Percentiles rank a stretch among this genome's conserved stretches.
These are phyloP conservation scores for Beris chalybata DNA, from an alignment of 2,888 invertebrate species.

Conservation along the genomic window DNA sequence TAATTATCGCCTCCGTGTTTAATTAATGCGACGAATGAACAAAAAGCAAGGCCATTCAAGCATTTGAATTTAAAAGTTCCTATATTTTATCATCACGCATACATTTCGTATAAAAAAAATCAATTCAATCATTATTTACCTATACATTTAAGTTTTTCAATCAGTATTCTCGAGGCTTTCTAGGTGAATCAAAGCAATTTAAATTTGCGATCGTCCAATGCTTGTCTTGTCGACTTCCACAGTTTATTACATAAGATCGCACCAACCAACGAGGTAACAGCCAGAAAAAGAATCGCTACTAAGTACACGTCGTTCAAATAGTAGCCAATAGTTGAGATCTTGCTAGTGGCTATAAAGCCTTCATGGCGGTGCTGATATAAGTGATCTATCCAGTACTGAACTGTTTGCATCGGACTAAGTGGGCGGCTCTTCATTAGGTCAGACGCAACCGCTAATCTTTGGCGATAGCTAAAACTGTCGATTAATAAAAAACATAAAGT, in stretches of 20 bases:
- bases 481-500: background rate
- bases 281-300: constrained; percentile 21
- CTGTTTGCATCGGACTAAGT: constrained; percentile 23
- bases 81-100: too few species aligned
- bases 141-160: too few species aligned
- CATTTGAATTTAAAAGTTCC: too few species aligned
- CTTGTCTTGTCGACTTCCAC: constrained; percentile 1
- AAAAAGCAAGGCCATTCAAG: too few species aligned
- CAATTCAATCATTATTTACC: too few species aligned
- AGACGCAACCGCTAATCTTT: constrained; percentile 22
- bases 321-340: constrained; percentile 19
- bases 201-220: constrained; percentile 8
- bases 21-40: too few species aligned
- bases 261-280: background rate
- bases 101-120: too few species aligned
- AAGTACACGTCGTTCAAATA: constrained; percentile 33
- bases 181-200: constrained; percentile 22
- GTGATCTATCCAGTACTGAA: constrained; percentile 31
- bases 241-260: constrained; percentile 14
- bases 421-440: constrained; percentile 22
- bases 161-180: too few species aligned
- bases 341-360: background rate
- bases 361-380: constrained; percentile 25
- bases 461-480: constrained; percentile 13
- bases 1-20: too few species aligned